Evolutionary conservation across 2,888 invertebrate species (phyloP).

Genomic region (Nesidiocoris tenuis): DNA sequence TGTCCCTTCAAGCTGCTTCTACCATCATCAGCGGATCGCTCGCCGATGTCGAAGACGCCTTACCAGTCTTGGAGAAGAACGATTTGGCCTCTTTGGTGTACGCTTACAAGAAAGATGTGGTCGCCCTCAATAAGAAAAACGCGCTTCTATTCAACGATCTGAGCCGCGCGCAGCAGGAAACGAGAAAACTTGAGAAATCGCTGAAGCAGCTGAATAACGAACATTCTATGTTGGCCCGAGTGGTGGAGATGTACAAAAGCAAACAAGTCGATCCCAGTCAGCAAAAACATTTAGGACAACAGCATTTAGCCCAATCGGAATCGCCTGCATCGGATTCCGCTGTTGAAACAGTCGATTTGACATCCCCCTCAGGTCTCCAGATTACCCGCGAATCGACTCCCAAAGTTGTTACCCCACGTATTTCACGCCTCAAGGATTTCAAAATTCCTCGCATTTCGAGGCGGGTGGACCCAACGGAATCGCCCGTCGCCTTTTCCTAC

Average conservation of each 20-base stretch:
- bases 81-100: conserved; percentile 9
- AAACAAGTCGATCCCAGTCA: neutral
- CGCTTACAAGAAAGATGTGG: conserved; percentile 12
- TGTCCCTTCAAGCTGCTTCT: neutral
- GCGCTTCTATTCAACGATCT: neutral
- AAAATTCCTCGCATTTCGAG: neutral
- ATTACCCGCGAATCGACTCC: neutral
- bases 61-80: neutral
- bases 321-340: neutral
- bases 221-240: conserved; percentile 1
- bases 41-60: neutral
- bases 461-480: neutral
- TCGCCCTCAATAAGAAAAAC: neutral
- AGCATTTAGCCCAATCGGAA: neutral
- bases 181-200: neutral
- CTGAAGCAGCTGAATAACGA: neutral
- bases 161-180: conserved; percentile 2
- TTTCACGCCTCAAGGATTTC: neutral
- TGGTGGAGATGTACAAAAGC: neutral
- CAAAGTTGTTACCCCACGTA: neutral
- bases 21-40: conserved; percentile 2
- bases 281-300: neutral
- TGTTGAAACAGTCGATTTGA: neutral
- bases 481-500: neutral
- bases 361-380: neutral